Percentiles rank a stretch among this genome's conserved stretches.
These are phyloP conservation scores for Margaritifera margaritifera DNA, from an alignment of 2,888 invertebrate genomes.

Conservation along the genomic window DNA sequence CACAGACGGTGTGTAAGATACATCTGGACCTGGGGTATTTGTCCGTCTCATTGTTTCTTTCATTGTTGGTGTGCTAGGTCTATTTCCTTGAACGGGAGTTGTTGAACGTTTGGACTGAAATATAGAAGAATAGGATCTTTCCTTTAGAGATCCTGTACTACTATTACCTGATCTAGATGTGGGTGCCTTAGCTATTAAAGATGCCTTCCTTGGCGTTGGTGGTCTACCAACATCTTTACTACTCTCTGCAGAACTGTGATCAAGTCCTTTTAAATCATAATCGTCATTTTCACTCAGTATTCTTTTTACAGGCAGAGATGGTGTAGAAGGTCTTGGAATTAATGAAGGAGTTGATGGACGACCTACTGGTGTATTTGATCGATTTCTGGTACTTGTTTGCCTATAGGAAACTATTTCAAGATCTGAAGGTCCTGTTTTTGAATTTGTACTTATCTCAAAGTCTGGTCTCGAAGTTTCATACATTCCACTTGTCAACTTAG, in stretches of 20 bases:
- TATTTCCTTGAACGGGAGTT: constrained; percentile 48
- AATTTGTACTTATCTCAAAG: too few species aligned
- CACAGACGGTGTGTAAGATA: constrained; percentile 8
- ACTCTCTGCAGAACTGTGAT: constrained; percentile 5
- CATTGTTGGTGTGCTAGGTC: constrained; percentile 4
- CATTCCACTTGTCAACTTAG: constrained; percentile 13
- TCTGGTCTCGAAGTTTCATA: constrained; percentile 9
- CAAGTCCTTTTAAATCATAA: neutral
- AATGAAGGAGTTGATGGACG: constrained; percentile 45
- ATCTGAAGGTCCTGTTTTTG: too few species aligned
- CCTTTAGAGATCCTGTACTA: constrained; percentile 26
- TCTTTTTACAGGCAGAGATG: constrained; percentile 33
- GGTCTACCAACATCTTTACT: constrained; percentile 29
- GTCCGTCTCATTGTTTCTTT: constrained; percentile 26
- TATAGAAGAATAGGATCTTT: constrained; percentile 49
- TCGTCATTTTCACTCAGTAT: constrained; percentile 19
- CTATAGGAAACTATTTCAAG: too few species aligned
- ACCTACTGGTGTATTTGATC: constrained; percentile 28
- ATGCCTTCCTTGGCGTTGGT: constrained; percentile 42
- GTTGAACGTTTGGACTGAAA: constrained; percentile 49
- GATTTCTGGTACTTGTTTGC: too few species aligned
- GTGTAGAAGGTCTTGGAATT: constrained; percentile 44
- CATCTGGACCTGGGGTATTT: constrained; percentile 43
- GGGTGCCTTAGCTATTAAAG: constrained; percentile 41
- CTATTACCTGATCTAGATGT: constrained; percentile 13